Conservation (phyloP, 2,113 vertebrate genomes). For the Corythoichthys intestinalis region DNA sequence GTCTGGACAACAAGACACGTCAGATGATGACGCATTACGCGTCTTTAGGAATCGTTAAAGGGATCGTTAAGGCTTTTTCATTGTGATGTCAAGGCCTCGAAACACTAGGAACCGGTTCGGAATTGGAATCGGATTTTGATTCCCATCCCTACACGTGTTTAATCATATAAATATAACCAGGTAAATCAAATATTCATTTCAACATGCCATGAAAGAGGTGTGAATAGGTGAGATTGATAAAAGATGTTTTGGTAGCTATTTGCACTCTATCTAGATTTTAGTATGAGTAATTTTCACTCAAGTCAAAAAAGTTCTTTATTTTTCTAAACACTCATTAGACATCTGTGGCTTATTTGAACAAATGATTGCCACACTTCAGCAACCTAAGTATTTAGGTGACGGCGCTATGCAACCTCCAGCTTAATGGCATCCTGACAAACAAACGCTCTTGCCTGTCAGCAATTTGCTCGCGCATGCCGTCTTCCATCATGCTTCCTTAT, state of each 20-base stretch:
- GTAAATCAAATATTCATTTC: too few species aligned
- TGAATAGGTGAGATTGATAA: background rate
- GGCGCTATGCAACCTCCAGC: conserved; percentile 70
- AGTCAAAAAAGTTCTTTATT: background rate
- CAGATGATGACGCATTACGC: too few species aligned
- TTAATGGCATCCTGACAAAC: conserved; percentile 97
- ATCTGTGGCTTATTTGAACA: conserved; percentile 24
- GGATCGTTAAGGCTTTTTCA: too few species aligned
- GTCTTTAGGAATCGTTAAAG: too few species aligned
- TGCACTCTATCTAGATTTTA: background rate
- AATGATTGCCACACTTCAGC: conserved; percentile 41
- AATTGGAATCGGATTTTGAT: too few species aligned
- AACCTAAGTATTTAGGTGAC: conserved; percentile 58
- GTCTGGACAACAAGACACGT: too few species aligned
- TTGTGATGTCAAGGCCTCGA: too few species aligned
- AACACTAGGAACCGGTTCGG: too few species aligned
- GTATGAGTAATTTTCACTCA: background rate
- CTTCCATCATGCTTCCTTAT: conserved; percentile 77
- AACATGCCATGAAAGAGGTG: too few species aligned
- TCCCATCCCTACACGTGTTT: too few species aligned
- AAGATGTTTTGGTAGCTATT: background rate
- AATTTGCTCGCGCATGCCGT: conserved; percentile 90
- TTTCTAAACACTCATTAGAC: conserved; percentile 4
- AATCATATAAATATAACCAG: too few species aligned
- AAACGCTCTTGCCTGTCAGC: conserved; percentile 82